Evolutionary conservation across 2,797 vertebrate genomes (phyloP).

Genomic region (Brachyalestes nurse): DNA sequence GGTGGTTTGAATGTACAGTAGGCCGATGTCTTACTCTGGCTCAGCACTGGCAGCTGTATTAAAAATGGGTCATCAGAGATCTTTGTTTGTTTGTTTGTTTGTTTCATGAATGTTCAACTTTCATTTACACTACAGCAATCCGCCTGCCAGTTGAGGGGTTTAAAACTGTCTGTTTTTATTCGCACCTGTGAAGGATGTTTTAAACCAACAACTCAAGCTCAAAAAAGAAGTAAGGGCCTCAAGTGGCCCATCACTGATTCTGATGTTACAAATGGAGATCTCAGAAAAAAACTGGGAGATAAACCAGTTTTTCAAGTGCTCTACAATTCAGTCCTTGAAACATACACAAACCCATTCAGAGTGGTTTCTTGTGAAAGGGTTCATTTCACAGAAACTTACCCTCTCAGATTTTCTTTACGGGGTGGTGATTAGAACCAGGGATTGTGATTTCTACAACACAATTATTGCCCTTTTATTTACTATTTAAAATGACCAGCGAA

Average conservation of each 20-base stretch:
- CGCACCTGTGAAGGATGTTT: conserved; percentile 7
- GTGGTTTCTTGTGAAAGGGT: no score
- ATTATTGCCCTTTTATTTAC: no score
- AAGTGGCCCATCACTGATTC: no score
- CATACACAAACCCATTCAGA: no score
- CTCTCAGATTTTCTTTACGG: no score
- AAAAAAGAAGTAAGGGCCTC: not conserved
- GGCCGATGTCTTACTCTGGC: not conserved
- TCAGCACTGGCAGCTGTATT: conserved; percentile 37
- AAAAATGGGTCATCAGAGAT: conserved; percentile 28
- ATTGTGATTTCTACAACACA: no score
- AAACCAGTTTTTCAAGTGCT: no score
- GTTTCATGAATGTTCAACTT: conserved; percentile 37
- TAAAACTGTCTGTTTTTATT: conserved; percentile 23
- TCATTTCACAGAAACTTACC: no score
- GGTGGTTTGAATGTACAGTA: conserved; percentile 33
- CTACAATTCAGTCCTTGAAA: no score
- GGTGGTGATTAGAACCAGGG: no score
- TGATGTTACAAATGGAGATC: not conserved
- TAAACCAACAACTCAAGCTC: not conserved
- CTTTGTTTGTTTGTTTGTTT: not conserved
- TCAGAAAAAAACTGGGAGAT: no score
- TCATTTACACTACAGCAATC: conserved; percentile 23
- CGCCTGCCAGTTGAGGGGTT: not conserved
- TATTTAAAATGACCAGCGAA: no score